These are phyloP conservation scores for Falco berigora DNA, from an alignment of 2,797 vertebrate species.

Conservation along the genomic window DNA sequence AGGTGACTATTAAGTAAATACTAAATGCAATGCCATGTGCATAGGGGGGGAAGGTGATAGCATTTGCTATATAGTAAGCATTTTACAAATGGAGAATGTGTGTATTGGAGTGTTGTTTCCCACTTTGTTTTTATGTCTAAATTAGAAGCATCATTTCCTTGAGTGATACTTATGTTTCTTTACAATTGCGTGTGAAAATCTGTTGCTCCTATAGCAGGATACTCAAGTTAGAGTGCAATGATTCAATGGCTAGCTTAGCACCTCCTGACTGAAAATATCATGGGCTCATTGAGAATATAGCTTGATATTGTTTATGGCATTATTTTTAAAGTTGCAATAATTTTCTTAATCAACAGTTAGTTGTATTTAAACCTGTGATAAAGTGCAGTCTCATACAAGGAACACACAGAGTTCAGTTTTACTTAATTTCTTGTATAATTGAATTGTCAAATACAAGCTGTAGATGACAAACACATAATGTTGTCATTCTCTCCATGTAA, in stretches of 20 bases:
- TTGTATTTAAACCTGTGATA: background rate
- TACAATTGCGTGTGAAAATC: background rate
- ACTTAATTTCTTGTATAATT: background rate
- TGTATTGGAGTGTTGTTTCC: background rate
- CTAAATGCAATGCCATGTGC: background rate
- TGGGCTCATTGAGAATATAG: background rate
- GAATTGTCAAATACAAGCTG: background rate
- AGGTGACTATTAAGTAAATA: background rate
- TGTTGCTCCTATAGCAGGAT: background rate
- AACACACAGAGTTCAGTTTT: background rate
- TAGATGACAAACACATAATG: background rate
- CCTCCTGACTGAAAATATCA: background rate
- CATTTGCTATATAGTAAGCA: background rate
- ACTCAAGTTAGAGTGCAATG: background rate
- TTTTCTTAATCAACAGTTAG: slow-evolving; percentile 34
- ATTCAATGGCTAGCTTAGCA: background rate
- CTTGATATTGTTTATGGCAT: background rate
- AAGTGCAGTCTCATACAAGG: background rate
- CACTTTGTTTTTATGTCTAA: background rate
- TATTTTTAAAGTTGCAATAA: slow-evolving; percentile 27
- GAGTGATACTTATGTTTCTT: background rate
- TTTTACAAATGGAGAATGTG: background rate
- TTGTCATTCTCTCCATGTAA: background rate
- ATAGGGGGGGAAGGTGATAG: background rate
- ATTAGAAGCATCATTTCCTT: background rate